Evolutionary conservation across 2,113 vertebrate species (phyloP).

Genomic region (Syngnathus typhle): DNA sequence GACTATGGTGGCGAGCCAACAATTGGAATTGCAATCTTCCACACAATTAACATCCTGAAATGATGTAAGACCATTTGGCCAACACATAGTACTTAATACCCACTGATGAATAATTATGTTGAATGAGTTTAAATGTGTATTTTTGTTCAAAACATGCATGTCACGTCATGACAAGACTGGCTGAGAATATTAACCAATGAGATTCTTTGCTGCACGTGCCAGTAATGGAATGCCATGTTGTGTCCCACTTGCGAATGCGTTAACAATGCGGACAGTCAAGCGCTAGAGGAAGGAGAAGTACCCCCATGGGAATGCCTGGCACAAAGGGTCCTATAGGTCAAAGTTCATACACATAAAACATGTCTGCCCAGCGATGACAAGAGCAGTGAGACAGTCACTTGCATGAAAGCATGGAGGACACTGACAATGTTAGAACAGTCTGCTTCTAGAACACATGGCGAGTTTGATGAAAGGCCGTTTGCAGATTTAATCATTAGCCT

Average conservation of each 20-base stretch:
- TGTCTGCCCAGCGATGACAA: conserved; percentile 18
- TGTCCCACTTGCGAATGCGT: conserved; percentile 13
- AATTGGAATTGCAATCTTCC: conserved; percentile 1
- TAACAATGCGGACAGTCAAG: conserved; percentile 30
- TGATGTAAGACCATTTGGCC: neutral
- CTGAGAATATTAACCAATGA: conserved; percentile 30
- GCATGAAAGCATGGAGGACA: conserved; percentile 41
- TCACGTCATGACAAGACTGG: conserved; percentile 12
- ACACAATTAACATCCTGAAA: neutral
- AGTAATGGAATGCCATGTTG: conserved; percentile 19
- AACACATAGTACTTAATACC: neutral
- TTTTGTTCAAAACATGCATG: too few relatives aligned
- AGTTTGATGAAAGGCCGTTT: neutral
- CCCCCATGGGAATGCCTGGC: conserved; percentile 18
- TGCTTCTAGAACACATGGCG: conserved; percentile 26
- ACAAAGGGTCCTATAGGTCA: conserved; percentile 31
- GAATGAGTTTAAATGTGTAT: too few relatives aligned
- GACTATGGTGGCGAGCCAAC: neutral
- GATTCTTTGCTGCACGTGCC: conserved; percentile 6
- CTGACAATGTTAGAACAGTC: conserved; percentile 32
- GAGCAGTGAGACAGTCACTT: conserved; percentile 20
- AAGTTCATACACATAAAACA: conserved; percentile 33
- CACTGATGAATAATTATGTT: conserved; percentile 12
- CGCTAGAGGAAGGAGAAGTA: conserved; percentile 23
- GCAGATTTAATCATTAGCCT: neutral